These are phyloP conservation scores for Pristionchus mayeri DNA, from an alignment of 2,888 invertebrate species.

Conservation along the genomic window DNA sequence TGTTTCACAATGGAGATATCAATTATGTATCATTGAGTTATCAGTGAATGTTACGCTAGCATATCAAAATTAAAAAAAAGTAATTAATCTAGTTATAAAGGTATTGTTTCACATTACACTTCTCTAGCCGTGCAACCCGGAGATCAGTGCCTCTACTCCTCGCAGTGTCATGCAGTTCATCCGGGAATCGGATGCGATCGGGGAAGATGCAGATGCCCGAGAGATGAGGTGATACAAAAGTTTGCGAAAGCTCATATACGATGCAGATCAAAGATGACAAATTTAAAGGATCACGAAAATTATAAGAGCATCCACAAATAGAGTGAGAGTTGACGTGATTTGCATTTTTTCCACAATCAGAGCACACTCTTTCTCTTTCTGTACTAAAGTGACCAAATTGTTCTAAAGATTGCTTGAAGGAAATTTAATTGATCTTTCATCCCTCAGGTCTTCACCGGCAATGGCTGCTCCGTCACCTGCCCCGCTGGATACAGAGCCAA, in stretches of 20 bases:
- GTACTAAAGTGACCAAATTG: neutral
- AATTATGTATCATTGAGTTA: conserved; percentile 32
- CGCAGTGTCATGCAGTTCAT: conserved; percentile 73
- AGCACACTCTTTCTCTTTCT: too few species aligned
- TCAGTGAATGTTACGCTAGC: too few species aligned
- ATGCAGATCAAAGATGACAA: too few species aligned
- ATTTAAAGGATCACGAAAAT: too few species aligned
- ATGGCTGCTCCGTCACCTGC: conserved; percentile 62
- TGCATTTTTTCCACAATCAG: too few species aligned
- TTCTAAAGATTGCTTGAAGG: neutral
- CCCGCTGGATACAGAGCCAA: conserved; percentile 64
- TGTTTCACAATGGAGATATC: neutral
- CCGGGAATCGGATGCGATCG: conserved; percentile 74
- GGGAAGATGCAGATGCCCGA: conserved; percentile 67
- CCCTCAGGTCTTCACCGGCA: conserved; percentile 62
- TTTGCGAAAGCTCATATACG: too few species aligned
- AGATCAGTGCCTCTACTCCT: conserved; percentile 73
- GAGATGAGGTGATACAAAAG: conserved; percentile 59
- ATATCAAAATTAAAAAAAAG: too few species aligned
- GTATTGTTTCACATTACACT: neutral
- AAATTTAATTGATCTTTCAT: neutral
- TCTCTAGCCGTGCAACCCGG: conserved; percentile 74
- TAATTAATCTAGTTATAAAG: too few species aligned
- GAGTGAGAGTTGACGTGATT: too few species aligned
- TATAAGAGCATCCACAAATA: too few species aligned